Percentiles rank a stretch among this genome's conserved stretches.
Conservation (phyloP, 1,140 invertebrate genomes). For the Orius laevigatus region DNA sequence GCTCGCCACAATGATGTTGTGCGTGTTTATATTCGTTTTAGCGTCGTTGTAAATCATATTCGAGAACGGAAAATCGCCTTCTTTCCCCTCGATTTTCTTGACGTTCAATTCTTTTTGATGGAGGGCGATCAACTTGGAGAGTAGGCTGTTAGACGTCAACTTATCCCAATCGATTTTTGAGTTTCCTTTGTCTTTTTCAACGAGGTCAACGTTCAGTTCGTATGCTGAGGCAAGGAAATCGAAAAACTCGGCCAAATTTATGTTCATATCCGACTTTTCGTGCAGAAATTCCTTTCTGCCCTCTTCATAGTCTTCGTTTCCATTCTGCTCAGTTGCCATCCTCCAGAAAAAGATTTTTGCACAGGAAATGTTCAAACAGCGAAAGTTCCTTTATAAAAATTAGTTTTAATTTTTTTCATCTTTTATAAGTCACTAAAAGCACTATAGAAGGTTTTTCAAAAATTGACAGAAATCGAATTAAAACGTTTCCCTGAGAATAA, state of each 20-base stretch:
- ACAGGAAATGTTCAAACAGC: no score
- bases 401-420: no score
- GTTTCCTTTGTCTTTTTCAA: conserved; percentile 4
- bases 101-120: neutral
- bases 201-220: conserved; percentile 5
- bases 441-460: no score
- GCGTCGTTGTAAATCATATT: neutral
- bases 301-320: no score
- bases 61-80: neutral
- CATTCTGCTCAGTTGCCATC: no score
- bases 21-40: neutral
- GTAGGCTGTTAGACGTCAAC: neutral
- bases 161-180: conserved; percentile 1
- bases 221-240: conserved; percentile 11
- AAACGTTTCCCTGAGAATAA: no score
- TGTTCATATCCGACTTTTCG: neutral
- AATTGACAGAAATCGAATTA: no score
- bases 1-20: neutral
- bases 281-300: no score
- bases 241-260: conserved; percentile 10
- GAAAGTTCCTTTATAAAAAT: no score
- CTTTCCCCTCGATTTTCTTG: neutral
- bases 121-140: neutral
- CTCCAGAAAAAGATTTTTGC: no score
- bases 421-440: no score